Percentiles rank a stretch among this genome's conserved stretches.
These are phyloP conservation scores for Phoxinus dragarum DNA, from an alignment of 2,797 vertebrate genomes.

Conservation along the genomic window DNA sequence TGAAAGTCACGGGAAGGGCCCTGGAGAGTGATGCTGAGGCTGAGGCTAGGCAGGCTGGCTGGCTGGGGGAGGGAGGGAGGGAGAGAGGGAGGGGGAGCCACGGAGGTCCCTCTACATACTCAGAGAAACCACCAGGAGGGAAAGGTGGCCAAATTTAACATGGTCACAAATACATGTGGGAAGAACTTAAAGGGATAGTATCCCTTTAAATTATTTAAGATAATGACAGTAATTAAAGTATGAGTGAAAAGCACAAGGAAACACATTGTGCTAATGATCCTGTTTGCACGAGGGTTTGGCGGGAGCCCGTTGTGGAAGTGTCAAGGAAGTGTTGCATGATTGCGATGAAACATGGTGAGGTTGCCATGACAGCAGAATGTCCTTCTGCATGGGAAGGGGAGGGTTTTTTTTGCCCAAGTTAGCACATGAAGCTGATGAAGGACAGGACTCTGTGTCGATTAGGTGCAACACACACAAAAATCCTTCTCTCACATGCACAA, in stretches of 20 bases:
- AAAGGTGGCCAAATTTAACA: constrained; percentile 20
- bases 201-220: background rate
- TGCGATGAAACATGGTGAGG: constrained; percentile 63
- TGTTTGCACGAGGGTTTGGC: background rate
- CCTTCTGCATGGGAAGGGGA: constrained; percentile 17
- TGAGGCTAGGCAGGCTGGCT: no score
- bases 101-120: background rate
- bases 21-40: constrained; percentile 7
- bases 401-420: constrained; percentile 24
- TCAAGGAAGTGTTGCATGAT: constrained; percentile 59
- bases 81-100: background rate
- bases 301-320: constrained; percentile 41
- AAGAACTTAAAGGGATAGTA: background rate
- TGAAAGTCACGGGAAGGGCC: constrained; percentile 3
- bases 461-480: constrained; percentile 2
- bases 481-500: background rate
- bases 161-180: constrained; percentile 41
- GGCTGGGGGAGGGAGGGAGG: background rate
- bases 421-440: constrained; percentile 38
- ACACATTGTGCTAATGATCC: constrained; percentile 15
- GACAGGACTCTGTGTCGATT: constrained; percentile 19
- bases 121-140: constrained; percentile 11
- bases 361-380: constrained; percentile 49
- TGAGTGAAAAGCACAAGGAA: constrained; percentile 31
- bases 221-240: background rate